A percentile compares a stretch with the other conserved stretches of the same genome.
Conservation (phyloP, 2,113 vertebrate species). For the Phycodurus eques region DNA sequence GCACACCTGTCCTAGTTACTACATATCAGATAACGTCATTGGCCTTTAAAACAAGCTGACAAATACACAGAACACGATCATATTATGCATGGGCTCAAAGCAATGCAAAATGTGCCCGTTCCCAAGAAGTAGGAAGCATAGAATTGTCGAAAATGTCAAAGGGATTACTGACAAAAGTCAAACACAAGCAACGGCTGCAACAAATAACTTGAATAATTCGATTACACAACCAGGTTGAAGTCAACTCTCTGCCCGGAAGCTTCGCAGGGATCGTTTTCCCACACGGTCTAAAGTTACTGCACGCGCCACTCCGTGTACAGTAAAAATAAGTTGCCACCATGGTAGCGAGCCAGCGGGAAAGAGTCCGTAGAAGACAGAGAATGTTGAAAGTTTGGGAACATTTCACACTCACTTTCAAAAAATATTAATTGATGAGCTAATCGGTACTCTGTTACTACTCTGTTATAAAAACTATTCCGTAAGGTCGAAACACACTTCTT, state of each 20-base stretch:
- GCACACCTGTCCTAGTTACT: neutral
- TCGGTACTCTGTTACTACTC: too few species aligned
- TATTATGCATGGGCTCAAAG: neutral
- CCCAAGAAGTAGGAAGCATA: neutral
- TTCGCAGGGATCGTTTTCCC: too few species aligned
- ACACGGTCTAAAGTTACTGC: too few species aligned
- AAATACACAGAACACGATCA: neutral
- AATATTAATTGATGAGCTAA: too few species aligned
- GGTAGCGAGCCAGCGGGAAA: too few species aligned
- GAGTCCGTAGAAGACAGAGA: too few species aligned
- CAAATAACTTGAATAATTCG: neutral
- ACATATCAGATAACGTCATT: neutral
- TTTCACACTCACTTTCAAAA: too few species aligned
- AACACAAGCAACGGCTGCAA: neutral
- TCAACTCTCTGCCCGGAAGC: neutral
- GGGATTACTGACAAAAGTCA: neutral
- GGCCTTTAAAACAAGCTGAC: neutral
- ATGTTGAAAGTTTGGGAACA: too few species aligned
- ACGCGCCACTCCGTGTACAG: too few species aligned
- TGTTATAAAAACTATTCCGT: too few species aligned
- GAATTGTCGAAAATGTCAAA: neutral
- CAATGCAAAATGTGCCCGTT: neutral
- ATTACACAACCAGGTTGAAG: neutral
- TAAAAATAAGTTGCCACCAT: too few species aligned
- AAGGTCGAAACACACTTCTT: too few species aligned